Conservation (phyloP, 2,113 vertebrate species). For the Hemichromis elongatus region DNA sequence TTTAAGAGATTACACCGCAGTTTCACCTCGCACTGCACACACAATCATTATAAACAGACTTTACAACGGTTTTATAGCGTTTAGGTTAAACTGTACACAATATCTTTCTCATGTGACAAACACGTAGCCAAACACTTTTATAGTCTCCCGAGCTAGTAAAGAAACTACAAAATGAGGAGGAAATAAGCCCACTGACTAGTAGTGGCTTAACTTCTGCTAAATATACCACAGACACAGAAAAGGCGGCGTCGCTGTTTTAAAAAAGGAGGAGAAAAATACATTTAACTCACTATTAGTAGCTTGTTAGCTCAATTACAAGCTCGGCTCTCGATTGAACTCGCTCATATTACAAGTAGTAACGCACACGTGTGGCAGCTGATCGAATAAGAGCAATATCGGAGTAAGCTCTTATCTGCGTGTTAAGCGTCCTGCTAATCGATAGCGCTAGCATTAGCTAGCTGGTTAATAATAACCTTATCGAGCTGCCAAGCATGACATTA, state of each 20-base stretch:
- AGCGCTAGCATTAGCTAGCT: conserved; percentile 37
- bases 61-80: not conserved
- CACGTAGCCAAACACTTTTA: not conserved
- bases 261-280: not conserved
- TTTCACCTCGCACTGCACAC: not conserved
- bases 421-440: not conserved
- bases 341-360: not conserved
- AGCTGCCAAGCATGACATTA: not conserved
- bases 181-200: not conserved
- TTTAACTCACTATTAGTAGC: not conserved
- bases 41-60: not conserved
- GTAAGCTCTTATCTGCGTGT: not conserved
- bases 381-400: not conserved
- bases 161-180: not conserved
- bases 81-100: not conserved
- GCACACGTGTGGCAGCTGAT: not conserved
- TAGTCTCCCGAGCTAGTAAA: not conserved
- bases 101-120: not conserved
- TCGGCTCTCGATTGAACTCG: not conserved
- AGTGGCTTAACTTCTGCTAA: not conserved
- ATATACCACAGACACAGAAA: not conserved
- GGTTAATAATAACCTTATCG: not conserved
- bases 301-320: not conserved
- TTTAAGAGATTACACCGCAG: not conserved
- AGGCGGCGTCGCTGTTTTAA: not conserved